Base-by-base conservation (phyloP, 1,140 invertebrate genomes). In the Oppia nitens region DNA sequence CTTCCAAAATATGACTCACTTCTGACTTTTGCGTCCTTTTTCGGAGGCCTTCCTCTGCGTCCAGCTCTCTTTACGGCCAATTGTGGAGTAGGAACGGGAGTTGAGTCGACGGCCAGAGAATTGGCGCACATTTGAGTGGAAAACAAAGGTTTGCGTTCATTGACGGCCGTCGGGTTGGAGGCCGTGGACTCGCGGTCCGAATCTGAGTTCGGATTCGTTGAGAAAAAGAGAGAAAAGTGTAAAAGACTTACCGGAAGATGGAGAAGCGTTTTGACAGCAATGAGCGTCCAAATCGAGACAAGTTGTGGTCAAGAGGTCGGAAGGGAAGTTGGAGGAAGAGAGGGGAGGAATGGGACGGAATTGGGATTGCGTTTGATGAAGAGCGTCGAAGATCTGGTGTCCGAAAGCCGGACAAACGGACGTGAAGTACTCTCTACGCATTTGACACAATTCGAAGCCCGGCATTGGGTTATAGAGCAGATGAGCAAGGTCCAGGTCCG, bases 301-400 rank as follows among this genome's bases (percentile, higher is more conserved):
- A 23, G 57, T 9, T 0, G 12, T 40, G 51, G n/a, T n/a, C n/a
- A n/a, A n/a, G n/a, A n/a, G n/a, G n/a, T 17, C 17, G 49, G 53
- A 57, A 50, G 53, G 20, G 55, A 53, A 45, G 61, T 60, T 32
- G 61, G 62, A 61, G 62, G 57, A 25, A 55, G 61, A 49, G 47
- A 60, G 27, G 57, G 51, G 2, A 64, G 65, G 48, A 63, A 62
- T 49, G 78, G 0, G 9, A 6, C 64, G 60, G 21, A 60, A 61
- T 53, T 63, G 61, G 29, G 60, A 55, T n/a, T 62, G 55, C 47
- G 60, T 47, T 26, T 61, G 48, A 40, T 65, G 63, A 21, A 65
- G 47, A 28, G 62, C 60, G 20, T 65, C 60, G 26, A 59, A 62
- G 3, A 65, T 48, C 17, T 59, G 20, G 28, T 45, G n/a, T 24